Percentiles rank a stretch among this genome's conserved stretches.
These are phyloP conservation scores for Rhabdomys pumilio DNA, from an alignment of 2,797 vertebrate genomes.

Conservation along the genomic window DNA sequence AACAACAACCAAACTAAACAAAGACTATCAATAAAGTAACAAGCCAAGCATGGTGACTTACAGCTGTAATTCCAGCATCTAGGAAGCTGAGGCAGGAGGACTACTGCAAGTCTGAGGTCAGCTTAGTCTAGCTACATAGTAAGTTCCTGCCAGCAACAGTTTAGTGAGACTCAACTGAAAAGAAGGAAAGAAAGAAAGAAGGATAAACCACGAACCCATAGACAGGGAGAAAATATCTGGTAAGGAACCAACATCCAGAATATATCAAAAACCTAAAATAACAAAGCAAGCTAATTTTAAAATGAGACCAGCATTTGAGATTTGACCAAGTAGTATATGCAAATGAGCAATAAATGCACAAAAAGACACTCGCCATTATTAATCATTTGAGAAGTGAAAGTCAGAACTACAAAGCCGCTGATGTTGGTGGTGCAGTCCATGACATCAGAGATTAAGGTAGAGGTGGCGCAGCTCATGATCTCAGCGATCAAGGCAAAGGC, in stretches of 20 bases:
- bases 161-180: not conserved
- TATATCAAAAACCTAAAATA: not conserved
- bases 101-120: not conserved
- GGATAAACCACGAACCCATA: not conserved
- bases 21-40: not conserved
- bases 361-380: not conserved
- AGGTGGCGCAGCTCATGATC: not conserved
- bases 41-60: not conserved
- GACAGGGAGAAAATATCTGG: not conserved
- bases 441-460: not conserved
- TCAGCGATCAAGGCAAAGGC: not conserved
- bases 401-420: not conserved
- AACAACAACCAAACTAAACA: not conserved
- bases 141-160: not conserved
- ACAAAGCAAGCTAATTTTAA: not conserved
- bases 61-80: not conserved
- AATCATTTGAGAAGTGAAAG: not conserved
- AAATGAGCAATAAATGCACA: not conserved
- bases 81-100: not conserved
- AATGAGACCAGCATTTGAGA: not conserved
- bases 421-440: not conserved
- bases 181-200: not conserved
- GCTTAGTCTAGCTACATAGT: not conserved
- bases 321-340: not conserved
- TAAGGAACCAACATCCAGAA: not conserved